Evolutionary conservation across 2,113 vertebrate genomes (phyloP).

Genomic region (Dipodomys merriami): DNA sequence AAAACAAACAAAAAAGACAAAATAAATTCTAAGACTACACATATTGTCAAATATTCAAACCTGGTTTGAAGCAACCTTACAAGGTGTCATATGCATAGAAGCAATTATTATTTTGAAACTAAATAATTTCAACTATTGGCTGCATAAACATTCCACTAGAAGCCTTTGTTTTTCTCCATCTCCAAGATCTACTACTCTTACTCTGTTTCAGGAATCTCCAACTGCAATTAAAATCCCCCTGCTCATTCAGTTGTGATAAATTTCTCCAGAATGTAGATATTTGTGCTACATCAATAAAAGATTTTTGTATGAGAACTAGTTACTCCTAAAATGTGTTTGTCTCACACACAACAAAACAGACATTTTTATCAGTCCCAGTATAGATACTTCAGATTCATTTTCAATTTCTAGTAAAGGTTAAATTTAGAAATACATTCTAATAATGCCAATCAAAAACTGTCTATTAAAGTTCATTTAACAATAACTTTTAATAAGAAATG

Average conservation of each 20-base stretch:
- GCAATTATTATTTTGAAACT: not conserved
- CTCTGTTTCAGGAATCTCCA: conserved; percentile 52
- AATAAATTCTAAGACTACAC: not conserved
- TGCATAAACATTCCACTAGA: conserved; percentile 40
- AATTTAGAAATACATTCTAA: conserved; percentile 31
- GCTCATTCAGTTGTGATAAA: not conserved
- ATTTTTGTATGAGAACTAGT: conserved; percentile 7
- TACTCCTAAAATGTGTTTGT: conserved; percentile 1
- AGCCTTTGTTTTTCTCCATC: not conserved
- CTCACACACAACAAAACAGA: not conserved
- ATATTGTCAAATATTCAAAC: not conserved
- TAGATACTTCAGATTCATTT: not conserved
- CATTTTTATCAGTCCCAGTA: conserved; percentile 43
- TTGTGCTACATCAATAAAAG: conserved; percentile 30
- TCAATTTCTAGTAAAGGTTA: conserved; percentile 25
- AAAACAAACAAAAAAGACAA: not conserved
- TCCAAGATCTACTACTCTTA: conserved; percentile 15
- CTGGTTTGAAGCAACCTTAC: not conserved
- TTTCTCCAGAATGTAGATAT: conserved; percentile 7
- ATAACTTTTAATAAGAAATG: conserved; percentile 18
- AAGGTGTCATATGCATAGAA: not conserved
- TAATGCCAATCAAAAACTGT: not conserved
- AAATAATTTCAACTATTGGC: conserved; percentile 27
- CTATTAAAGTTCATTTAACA: conserved; percentile 43
- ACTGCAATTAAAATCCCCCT: conserved; percentile 44